Evolutionary conservation across 1,140 invertebrate species (phyloP).

Genomic region (Nebria ingens): DNA sequence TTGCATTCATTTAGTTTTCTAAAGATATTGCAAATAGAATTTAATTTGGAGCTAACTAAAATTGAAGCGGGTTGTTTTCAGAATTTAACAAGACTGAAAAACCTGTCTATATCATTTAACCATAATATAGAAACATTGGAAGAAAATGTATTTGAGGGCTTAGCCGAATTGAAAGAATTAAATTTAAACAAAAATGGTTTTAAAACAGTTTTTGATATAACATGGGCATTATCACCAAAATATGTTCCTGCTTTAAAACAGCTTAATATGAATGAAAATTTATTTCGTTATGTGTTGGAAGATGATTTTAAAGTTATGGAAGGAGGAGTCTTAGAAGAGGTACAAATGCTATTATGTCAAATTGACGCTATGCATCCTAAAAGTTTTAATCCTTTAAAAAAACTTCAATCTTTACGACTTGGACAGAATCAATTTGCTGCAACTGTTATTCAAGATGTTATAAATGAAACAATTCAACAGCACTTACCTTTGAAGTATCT

Average conservation of each 20-base stretch:
- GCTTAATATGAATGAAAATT: slow-evolving; percentile 24
- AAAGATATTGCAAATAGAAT: neutral
- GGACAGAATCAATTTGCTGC: slow-evolving; percentile 39
- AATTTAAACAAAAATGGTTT: slow-evolving; percentile 28
- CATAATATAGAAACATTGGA: slow-evolving; percentile 20
- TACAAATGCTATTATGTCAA: slow-evolving; percentile 39
- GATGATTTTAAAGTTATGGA: slow-evolving; percentile 22
- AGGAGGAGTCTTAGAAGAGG: slow-evolving; percentile 22
- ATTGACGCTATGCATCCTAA: slow-evolving; percentile 39
- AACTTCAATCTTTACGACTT: slow-evolving; percentile 35
- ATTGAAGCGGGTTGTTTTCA: slow-evolving; percentile 23
- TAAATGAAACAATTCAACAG: slow-evolving; percentile 30
- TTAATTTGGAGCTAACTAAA: neutral
- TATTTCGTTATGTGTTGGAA: slow-evolving; percentile 19
- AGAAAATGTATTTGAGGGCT: slow-evolving; percentile 22
- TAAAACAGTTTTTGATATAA: slow-evolving; percentile 20
- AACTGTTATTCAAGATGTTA: slow-evolving; percentile 32
- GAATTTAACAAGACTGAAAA: slow-evolving; percentile 23
- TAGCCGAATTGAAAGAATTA: slow-evolving; percentile 21
- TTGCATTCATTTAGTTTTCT: neutral
- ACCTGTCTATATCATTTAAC: slow-evolving; percentile 27
- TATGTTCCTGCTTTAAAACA: slow-evolving; percentile 20
- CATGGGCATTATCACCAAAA: slow-evolving; percentile 14
- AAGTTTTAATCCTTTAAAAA: slow-evolving; percentile 35
- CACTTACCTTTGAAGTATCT: slow-evolving; percentile 35